Conservation (phyloP, 2,113 vertebrate species). For the Xyliphius kryptos region DNA sequence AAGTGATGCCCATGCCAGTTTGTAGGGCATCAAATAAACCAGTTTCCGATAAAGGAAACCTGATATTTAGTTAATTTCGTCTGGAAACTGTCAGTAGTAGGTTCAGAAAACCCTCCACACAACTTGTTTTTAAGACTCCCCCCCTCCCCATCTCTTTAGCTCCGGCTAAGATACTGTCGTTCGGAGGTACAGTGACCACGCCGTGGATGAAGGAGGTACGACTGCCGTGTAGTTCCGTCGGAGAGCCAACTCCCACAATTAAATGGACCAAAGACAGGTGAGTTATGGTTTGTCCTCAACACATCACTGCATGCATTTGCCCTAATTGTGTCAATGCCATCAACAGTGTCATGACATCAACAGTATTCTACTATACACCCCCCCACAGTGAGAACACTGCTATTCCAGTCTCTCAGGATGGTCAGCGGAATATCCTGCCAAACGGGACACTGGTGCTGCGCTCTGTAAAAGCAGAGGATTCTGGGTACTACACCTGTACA, state of each 20-base stretch:
- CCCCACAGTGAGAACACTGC: slow-evolving; percentile 83
- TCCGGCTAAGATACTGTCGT: slow-evolving; percentile 94
- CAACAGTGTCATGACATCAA: too few species aligned
- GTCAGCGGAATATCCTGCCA: slow-evolving; percentile 83
- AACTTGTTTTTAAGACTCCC: too few species aligned
- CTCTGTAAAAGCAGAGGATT: slow-evolving; percentile 91
- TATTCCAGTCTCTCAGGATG: slow-evolving; percentile 82
- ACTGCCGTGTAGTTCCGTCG: slow-evolving; percentile 87
- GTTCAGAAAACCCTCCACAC: not conserved
- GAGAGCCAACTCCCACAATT: slow-evolving; percentile 84
- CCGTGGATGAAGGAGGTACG: slow-evolving; percentile 98
- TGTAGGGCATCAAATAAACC: too few species aligned
- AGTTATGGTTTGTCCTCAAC: too few species aligned
- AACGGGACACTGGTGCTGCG: slow-evolving; percentile 90
- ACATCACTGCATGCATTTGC: too few species aligned
- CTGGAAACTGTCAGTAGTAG: too few species aligned
- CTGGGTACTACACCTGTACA: slow-evolving; percentile 94
- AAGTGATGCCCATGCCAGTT: too few species aligned
- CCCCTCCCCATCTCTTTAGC: slow-evolving; percentile 58
- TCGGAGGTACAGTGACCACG: slow-evolving; percentile 90
- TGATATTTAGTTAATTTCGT: too few species aligned
- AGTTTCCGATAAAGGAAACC: too few species aligned
- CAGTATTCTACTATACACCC: not conserved
- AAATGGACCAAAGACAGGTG: slow-evolving; percentile 99
- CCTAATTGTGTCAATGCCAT: too few species aligned